Conservation (phyloP, 2,113 vertebrate species). For the Indicator maculatus region DNA sequence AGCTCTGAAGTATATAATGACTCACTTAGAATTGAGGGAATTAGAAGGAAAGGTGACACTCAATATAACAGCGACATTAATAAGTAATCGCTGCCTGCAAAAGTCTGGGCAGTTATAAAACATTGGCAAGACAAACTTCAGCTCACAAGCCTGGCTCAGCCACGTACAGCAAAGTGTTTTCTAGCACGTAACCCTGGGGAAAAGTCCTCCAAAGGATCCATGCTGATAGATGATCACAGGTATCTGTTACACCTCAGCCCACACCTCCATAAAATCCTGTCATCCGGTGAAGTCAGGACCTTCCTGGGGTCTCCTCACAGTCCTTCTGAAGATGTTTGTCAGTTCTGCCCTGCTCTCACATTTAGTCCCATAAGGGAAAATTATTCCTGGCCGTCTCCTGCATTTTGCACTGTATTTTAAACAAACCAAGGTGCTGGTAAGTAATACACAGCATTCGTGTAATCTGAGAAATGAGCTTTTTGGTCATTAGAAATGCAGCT, state of each 20-base stretch:
- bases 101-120: slow-evolving; percentile 52
- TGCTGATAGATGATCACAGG: slow-evolving; percentile 19
- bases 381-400: slow-evolving; percentile 35
- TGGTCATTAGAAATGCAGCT: slow-evolving; percentile 59
- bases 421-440: slow-evolving; percentile 50
- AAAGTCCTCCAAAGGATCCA: slow-evolving; percentile 18
- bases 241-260: slow-evolving; percentile 29
- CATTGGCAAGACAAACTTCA: slow-evolving; percentile 45
- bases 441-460: slow-evolving; percentile 29
- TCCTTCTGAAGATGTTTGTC: not conserved
- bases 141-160: slow-evolving; percentile 40
- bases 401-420: slow-evolving; percentile 2
- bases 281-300: not conserved
- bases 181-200: not conserved
- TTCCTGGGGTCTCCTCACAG: not conserved
- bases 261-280: not conserved
- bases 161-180: not conserved
- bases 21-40: slow-evolving; percentile 61
- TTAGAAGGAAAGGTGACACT: slow-evolving; percentile 54
- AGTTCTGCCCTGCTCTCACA: not conserved
- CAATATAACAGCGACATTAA: slow-evolving; percentile 12
- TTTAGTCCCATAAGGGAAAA: slow-evolving; percentile 22
- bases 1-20: slow-evolving; percentile 62
- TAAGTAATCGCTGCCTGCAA: slow-evolving; percentile 46
- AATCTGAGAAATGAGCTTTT: slow-evolving; percentile 48